Evolutionary conservation across 53 echinoderm and acorn worm genomes (phyloP).

Genomic region (Echinarachnius parma): DNA sequence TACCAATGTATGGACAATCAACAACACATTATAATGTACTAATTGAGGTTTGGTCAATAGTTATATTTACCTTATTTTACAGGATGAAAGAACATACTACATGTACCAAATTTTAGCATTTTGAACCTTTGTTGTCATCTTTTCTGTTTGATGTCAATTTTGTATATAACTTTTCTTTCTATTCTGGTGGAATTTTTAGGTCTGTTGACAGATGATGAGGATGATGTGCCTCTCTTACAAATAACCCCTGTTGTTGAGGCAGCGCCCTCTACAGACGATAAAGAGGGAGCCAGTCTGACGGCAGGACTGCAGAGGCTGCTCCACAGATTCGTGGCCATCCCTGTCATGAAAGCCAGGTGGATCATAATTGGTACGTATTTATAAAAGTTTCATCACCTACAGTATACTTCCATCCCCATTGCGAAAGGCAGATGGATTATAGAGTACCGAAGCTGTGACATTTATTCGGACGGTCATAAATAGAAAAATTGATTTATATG

Average conservation of each 20-base stretch:
- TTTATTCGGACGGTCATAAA: no score
- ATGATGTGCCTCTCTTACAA: constrained; percentile 54
- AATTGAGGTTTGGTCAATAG: no score
- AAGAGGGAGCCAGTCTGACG: constrained; percentile 60
- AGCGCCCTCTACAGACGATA: constrained; percentile 15
- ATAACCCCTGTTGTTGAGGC: not conserved
- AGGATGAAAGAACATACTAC: no score
- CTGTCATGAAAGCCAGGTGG: constrained; percentile 72
- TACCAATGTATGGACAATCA: no score
- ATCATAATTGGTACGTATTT: constrained; percentile 67
- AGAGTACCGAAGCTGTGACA: no score
- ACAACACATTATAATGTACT: no score
- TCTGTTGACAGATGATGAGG: constrained; percentile 66
- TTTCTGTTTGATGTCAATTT: not conserved
- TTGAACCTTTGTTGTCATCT: not conserved
- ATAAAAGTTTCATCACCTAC: no score
- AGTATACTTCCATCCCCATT: no score
- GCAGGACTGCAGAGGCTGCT: constrained; percentile 55
- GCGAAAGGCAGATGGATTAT: no score
- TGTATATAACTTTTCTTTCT: not conserved
- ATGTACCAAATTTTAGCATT: no score
- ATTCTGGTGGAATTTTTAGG: constrained; percentile 14
- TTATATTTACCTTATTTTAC: no score
- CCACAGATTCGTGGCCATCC: constrained; percentile 60
- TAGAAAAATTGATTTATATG: no score